Base-by-base conservation (phyloP, 37 sponge, comb jelly and placozoan species). In the Haliclona indistincta region DNA sequence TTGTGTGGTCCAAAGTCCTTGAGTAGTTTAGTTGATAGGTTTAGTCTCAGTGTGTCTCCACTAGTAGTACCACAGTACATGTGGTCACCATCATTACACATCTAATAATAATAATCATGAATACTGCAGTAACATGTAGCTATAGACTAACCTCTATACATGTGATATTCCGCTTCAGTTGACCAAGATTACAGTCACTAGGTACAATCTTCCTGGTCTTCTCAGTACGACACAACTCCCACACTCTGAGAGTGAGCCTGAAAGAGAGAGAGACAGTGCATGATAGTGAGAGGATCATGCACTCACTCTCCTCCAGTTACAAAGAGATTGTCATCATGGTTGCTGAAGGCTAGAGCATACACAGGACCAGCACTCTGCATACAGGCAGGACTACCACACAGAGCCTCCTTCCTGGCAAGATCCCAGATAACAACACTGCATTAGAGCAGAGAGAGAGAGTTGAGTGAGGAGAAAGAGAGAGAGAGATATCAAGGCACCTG, bases 241-340 rank as follows among this genome's bases (percentile, higher is more conserved):
- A 98, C 35, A 98, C 89, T 23, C 99, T 71, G 38, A 98, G 84
- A 4, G 96, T 98, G 39, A 76, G 66, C 42, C 97, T 97, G 67
- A 37, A 23, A 56, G 61, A 73, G 11, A 58, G 40, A 67, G 29
- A 49, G 64, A 63, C 38, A 62, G 54, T 8, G 54, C 10, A 54
- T 10, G 33, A 47, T 51, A 2, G 42, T 55, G 35, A 30, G 17
- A 1, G 23, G 5, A n/a, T 36, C 32, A 43, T 8, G 54, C n/a
- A 70, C 97, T 85, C 64, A 96, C 97, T 98, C 73, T 86, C 99
- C 99, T 65, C 93, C 99, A 36, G 99, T 98, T 38, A 94, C 88
- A 55, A 98, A 77, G 11, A 90, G 33, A 68, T 92, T 87, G 33
- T 98, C 99, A 2, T 62, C 66, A 37, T 34, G 25, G n/a, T 77